A percentile compares a stretch with the other conserved stretches of the same genome.
Evolutionary conservation across 2,797 vertebrate genomes (phyloP).

Genomic region (Dicrostonyx torquatus): DNA sequence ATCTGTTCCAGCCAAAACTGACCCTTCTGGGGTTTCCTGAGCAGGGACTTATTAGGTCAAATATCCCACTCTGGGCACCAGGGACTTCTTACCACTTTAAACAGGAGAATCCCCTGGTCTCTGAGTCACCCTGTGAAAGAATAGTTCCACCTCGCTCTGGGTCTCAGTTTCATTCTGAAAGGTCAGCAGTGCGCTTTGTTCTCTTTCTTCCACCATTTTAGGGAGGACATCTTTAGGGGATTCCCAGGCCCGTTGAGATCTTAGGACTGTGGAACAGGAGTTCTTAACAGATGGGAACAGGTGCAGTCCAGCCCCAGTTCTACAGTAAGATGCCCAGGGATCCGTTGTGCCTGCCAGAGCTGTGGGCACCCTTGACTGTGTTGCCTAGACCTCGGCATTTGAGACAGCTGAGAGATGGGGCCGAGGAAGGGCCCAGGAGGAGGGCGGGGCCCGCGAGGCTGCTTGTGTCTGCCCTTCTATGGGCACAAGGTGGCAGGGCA

Average conservation of each 20-base stretch:
- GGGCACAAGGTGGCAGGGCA: slow-evolving; percentile 67
- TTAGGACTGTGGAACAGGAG: rapidly evolving
- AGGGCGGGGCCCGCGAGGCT: background rate
- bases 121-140: background rate
- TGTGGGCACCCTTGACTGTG: slow-evolving; percentile 68
- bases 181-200: background rate
- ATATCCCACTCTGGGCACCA: rapidly evolving
- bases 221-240: rapidly evolving
- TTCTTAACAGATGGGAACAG: background rate
- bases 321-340: slow-evolving; percentile 1
- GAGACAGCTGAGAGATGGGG: slow-evolving; percentile 80
- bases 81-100: background rate
- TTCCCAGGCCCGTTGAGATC: rapidly evolving
- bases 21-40: background rate
- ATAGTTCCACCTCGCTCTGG: rapidly evolving
- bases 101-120: background rate
- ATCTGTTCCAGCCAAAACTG: background rate
- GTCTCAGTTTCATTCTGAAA: slow-evolving; percentile 54
- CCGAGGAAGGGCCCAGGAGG: slow-evolving; percentile 37
- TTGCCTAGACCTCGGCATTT: slow-evolving; percentile 63
- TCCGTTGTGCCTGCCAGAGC: slow-evolving; percentile 62
- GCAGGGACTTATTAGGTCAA: background rate
- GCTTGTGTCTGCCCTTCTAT: slow-evolving; percentile 80
- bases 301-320: slow-evolving; percentile 9
- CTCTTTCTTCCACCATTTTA: background rate